phyloP scores from a whole-genome alignment of 1,140 invertebrate genomes.

The Coelopa frigida region DNA sequence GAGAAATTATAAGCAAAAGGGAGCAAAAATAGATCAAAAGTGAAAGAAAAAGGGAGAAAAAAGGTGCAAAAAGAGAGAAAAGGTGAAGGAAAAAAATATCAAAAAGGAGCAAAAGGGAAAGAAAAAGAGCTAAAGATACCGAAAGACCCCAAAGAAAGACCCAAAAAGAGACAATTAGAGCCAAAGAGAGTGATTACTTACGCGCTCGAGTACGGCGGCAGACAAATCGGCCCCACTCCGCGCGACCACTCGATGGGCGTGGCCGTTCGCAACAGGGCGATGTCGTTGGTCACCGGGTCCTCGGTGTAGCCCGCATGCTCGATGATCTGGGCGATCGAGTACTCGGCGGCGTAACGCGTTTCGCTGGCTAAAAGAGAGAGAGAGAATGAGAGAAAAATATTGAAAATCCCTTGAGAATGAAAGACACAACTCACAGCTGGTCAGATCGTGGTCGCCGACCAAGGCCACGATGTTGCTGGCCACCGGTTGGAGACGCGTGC shows the following conservation, averaged over 20 bases:
- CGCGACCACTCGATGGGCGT: slow-evolving; percentile 27
- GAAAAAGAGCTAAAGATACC: background rate
- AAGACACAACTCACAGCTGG: slow-evolving; percentile 20
- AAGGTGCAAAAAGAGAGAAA: too few species aligned
- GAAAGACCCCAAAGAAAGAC: background rate
- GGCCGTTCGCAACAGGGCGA: slow-evolving; percentile 25
- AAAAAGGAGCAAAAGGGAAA: background rate
- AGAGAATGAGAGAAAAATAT: background rate
- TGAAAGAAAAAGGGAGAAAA: too few species aligned
- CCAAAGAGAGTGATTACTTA: slow-evolving; percentile 22
- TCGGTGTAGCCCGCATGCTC: slow-evolving; percentile 21
- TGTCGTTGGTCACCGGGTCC: slow-evolving; percentile 26
- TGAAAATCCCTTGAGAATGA: background rate
- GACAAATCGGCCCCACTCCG: slow-evolving; percentile 36
- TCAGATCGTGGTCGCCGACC: slow-evolving; percentile 24
- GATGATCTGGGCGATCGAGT: slow-evolving; percentile 20
- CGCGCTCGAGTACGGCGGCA: slow-evolving; percentile 25
- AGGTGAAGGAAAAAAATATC: background rate
- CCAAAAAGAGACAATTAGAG: background rate
- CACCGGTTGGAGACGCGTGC: slow-evolving; percentile 9
- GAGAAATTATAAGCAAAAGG: too few species aligned
- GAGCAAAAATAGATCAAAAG: too few species aligned
- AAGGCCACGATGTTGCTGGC: slow-evolving; percentile 23
- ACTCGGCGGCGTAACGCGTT: slow-evolving; percentile 3
- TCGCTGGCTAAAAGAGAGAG: background rate